These are phyloP conservation scores for Calypte anna DNA, from an alignment of 2,113 vertebrate species.

Conservation along the genomic window DNA sequence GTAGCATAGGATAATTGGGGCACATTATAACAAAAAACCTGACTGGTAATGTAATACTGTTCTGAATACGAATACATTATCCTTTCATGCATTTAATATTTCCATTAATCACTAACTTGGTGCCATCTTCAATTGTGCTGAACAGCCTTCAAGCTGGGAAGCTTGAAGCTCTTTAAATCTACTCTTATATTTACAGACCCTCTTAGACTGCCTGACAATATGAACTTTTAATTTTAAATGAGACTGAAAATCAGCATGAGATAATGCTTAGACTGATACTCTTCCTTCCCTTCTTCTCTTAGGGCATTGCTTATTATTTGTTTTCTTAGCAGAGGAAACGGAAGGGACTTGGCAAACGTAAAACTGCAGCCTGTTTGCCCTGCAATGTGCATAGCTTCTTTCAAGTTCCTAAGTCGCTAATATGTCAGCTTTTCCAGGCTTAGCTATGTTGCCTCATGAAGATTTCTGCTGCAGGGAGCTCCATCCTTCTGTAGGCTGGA, in stretches of 20 bases:
- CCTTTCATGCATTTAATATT: constrained; percentile 61
- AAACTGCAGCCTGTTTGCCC: background rate
- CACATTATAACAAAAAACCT: constrained; percentile 64
- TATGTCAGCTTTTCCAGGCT: background rate
- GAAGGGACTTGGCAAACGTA: background rate
- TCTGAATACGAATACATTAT: constrained; percentile 65
- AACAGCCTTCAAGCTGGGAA: constrained; percentile 40
- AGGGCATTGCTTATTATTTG: background rate
- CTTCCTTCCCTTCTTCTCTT: background rate
- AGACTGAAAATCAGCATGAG: background rate
- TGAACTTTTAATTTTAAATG: constrained; percentile 53
- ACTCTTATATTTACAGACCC: constrained; percentile 1
- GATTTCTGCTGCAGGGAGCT: background rate
- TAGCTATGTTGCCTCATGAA: background rate
- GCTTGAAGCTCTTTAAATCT: constrained; percentile 46
- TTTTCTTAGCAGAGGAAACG: background rate
- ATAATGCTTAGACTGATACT: background rate
- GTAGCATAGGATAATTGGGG: constrained; percentile 52
- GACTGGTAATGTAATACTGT: constrained; percentile 50
- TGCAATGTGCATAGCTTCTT: background rate
- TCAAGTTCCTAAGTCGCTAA: background rate
- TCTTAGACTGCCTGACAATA: constrained; percentile 16
- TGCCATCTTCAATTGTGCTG: constrained; percentile 22
- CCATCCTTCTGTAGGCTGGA: background rate
- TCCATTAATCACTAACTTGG: constrained; percentile 61